A percentile compares a stretch with the other conserved stretches of the same genome.
Evolutionary conservation across 2,113 vertebrate genomes (phyloP).

Genomic region (Chaetodon trifascialis): DNA sequence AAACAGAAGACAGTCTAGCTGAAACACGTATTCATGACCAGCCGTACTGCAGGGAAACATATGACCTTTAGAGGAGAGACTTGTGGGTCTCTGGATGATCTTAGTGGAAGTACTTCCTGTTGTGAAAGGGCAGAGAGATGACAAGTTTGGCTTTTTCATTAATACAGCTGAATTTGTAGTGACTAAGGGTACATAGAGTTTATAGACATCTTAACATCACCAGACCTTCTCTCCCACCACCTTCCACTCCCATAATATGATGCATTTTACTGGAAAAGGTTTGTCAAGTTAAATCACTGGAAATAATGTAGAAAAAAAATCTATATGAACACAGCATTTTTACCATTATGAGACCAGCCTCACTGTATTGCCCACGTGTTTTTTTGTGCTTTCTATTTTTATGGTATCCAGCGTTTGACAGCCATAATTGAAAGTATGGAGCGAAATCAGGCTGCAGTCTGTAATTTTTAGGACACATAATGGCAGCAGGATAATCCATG

Average conservation of each 20-base stretch:
- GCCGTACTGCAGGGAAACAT: background rate
- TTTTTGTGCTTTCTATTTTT: background rate
- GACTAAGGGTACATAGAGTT: background rate
- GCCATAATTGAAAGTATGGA: slow-evolving; percentile 35
- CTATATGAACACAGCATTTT: background rate
- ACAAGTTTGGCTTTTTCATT: background rate
- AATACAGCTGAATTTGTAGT: background rate
- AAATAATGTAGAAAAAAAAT: background rate
- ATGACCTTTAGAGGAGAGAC: background rate
- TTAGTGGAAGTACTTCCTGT: background rate
- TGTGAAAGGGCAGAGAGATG: no score
- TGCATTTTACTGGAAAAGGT: background rate
- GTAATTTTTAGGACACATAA: slow-evolving; percentile 5
- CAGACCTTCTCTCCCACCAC: background rate
- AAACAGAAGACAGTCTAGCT: background rate
- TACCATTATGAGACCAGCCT: background rate
- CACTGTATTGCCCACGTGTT: background rate
- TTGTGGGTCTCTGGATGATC: background rate
- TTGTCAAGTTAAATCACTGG: background rate
- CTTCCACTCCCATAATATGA: no score
- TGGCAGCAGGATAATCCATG: slow-evolving; percentile 49
- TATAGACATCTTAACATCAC: background rate
- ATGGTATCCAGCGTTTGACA: background rate
- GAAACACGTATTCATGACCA: background rate
- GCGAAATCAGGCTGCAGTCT: slow-evolving; percentile 4